Base-by-base conservation (phyloP, 2,888 invertebrate genomes). In the Eurytoma californica region DNA sequence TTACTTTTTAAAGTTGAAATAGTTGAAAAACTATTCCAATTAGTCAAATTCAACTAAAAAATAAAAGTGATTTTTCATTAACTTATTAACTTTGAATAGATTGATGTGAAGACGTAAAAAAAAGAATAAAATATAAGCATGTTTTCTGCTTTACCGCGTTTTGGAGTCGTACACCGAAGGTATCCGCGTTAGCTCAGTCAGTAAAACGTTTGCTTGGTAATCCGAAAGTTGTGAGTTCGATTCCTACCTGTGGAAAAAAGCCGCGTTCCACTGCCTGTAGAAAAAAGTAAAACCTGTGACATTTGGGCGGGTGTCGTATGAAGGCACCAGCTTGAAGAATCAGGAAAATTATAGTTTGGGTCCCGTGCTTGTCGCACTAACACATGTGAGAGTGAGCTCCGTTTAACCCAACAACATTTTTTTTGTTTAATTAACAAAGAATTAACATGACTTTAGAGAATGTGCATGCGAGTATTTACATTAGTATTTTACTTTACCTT, bases 311-410 rank as follows among this genome's bases (percentile, higher is more conserved):
- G 66, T 85, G 84, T 73, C 80, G 83, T 82, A 68, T 75, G 81
- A 80, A 86, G 84, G 73, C 60, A 67, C 85, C 81, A 74, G 83
- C 86, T 88, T 85, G 88, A 87, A 83, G 69, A 57, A 82, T 84
- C 86, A 89, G 89, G 88, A 13, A 89, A 9, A 89, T 75, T 55
- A 84, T 86, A 82, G 76, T 13, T 76, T 84, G 87, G 84, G 79
- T 83, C 83, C 85, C 85, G 85, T 86, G 84, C 85, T 82, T 83
- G 79, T 83, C 72, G n/a, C 77, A 80, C 83, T 79, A 81, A 78
- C 72, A 58, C 73, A 39, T 70, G 76, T 66, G 72, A 81, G 74
- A 82, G 77, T 84, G 80, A 84, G 84, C 82, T 83, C 85, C 84
- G 85, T 85, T 78, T 77, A 79, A 82, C 82, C 83, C 86, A 85